Base-by-base conservation (phyloP, 2,888 invertebrate genomes). In the Arge pagana region DNA sequence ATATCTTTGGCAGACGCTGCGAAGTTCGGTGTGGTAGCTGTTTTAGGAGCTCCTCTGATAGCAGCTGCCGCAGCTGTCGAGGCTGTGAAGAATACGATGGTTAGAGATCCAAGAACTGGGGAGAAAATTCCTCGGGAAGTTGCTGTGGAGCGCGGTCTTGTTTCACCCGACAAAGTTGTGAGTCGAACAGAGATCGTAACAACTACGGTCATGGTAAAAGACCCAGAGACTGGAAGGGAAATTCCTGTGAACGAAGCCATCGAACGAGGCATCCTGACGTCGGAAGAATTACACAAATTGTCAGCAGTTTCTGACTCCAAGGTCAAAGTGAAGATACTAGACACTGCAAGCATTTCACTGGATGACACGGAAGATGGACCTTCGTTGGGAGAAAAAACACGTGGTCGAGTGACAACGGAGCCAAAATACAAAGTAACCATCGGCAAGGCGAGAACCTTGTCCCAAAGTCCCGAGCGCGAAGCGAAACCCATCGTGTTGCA, bases 21-120 rank as follows among this genome's bases (percentile, higher is more conserved):
- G 10, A 88, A 89, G 74, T 80, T 86, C 63, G 93, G 93, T 10
- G 78, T 90, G n/a, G 74, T 93, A 4, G 82, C 83, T 10, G 88
- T 93, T 7, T 72, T 86, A 40, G 92, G 91, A 33, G 85, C 88
- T 6, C 91, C 92, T 1, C 76, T 90, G 43, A 82, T 87, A 4
- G 88, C 87, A 4, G 85, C 86, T 1, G 84, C 87, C 52, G 85
- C 86, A 60, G 82, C 86, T 0, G 81, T 88, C 50, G 85, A 87
- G 71, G 82, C 86, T 0, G 82, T 89, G 3, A 77, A 74, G 54
- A 72, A 70, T 59, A 80, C 82, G 3, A 85, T 88, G 80, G 83
- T 89, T 10, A 79, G 84, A 50, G 93, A 95, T 76, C 92, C 94
- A 0, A 84, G 83, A 62, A 89, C 91, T 1, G 92, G 90, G 3